These are phyloP conservation scores for Dallia pectoralis DNA, from an alignment of 2,797 vertebrate species.

Conservation along the genomic window DNA sequence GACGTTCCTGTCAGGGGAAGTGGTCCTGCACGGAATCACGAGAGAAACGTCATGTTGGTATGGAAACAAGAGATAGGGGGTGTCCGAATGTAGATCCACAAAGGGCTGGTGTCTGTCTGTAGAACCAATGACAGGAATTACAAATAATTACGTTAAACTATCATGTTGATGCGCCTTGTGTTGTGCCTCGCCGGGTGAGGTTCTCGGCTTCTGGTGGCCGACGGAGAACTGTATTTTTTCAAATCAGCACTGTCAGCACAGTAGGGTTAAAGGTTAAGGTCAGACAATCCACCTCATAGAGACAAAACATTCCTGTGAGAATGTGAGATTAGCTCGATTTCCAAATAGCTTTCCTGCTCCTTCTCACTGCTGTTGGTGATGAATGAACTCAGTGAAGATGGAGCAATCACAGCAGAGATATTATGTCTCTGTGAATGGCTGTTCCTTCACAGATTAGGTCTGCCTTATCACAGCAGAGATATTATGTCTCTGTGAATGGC, in stretches of 20 bases:
- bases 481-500: no score
- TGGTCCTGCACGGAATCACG: constrained; percentile 81
- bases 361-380: background rate
- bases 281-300: constrained; percentile 29
- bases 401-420: constrained; percentile 30
- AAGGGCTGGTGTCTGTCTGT: constrained; percentile 81
- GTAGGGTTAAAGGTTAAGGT: constrained; percentile 24
- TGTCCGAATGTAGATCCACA: constrained; percentile 45
- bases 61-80: constrained; percentile 28
- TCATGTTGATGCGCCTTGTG: no score
- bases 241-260: constrained; percentile 18
- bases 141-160: constrained; percentile 5
- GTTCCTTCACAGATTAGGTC: no score
- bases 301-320: constrained; percentile 40
- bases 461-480: no score
- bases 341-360: constrained; percentile 16
- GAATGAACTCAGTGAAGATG: no score
- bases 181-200: no score
- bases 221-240: background rate
- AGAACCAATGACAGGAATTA: constrained; percentile 26
- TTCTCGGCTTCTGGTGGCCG: no score
- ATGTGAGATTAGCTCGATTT: constrained; percentile 36
- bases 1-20: constrained; percentile 75
- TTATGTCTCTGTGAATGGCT: no score
- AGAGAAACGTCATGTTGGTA: constrained; percentile 55